Conservation (phyloP, 2,113 vertebrate genomes). For the Neodontobutis hainanensis region DNA sequence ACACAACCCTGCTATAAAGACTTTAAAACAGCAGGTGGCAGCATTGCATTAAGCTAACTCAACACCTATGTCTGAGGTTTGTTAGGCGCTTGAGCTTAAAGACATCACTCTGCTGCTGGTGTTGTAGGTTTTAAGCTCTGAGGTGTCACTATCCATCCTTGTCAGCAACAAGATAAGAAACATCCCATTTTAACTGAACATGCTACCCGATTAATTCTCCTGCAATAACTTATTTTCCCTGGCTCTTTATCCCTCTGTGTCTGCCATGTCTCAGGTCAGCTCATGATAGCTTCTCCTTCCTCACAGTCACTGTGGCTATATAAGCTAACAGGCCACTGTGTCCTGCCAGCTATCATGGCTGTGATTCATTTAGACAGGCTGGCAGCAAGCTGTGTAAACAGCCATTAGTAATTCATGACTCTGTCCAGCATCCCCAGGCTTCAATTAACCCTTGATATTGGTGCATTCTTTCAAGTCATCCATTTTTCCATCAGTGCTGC, state of each 20-base stretch:
- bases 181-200: slow-evolving; percentile 30
- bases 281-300: slow-evolving; percentile 40
- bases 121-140: neutral
- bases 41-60: neutral
- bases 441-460: slow-evolving; percentile 73
- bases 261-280: slow-evolving; percentile 21
- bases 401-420: slow-evolving; percentile 78
- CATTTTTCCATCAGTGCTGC: slow-evolving; percentile 56
- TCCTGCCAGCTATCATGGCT: slow-evolving; percentile 55
- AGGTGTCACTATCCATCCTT: slow-evolving; percentile 32
- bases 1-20: neutral
- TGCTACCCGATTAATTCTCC: slow-evolving; percentile 21
- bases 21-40: slow-evolving; percentile 57
- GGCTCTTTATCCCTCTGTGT: slow-evolving; percentile 36
- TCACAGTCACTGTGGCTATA: slow-evolving; percentile 35
- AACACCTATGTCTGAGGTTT: neutral
- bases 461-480: slow-evolving; percentile 39
- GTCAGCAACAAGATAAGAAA: slow-evolving; percentile 23
- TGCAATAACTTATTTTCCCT: slow-evolving; percentile 18
- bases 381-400: slow-evolving; percentile 77
- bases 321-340: slow-evolving; percentile 43
- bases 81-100: neutral
- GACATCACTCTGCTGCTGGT: neutral
- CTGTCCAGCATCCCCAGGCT: slow-evolving; percentile 65
- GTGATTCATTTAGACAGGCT: slow-evolving; percentile 73